Base-by-base conservation (phyloP, 2,888 invertebrate species). In the Lasioglossum marginatum region DNA sequence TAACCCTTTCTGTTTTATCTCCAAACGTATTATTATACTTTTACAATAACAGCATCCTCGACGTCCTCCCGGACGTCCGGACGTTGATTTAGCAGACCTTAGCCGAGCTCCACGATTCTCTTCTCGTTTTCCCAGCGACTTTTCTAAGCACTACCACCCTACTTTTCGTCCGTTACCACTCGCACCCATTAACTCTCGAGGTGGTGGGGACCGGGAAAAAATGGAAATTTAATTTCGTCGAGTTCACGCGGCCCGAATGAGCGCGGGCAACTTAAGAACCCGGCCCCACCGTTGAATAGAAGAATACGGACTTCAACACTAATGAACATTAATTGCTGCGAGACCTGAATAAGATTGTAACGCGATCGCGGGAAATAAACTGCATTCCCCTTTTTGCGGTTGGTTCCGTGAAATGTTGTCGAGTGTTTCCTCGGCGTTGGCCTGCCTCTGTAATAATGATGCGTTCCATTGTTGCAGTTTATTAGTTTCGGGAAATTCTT, bases 251-350 rank as follows among this genome's bases (percentile, higher is more conserved):
- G 31, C 34, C 23, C 76, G 68, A 70, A 73, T 81, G 77, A 73
- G 31, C 34, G 73, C 77, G 37, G 60, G 76, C 63, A 79, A 86
- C 85, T 86, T 85, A 66, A 85, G 85, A 85, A 81, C 74, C 77
- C 72, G 60, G 68, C 19, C 60, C n/a, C 43, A 12, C 57, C 72
- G 45, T 40, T 77, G 60, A 86, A 85, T 85, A 48, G 78, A 84
- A 84, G 81, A 84, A 86, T 84, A 78, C 81, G 57, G 84, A 86
- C 72, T 84, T 81, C 84, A 77, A 78, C 84, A 81, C 81, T 84
- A 86, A 86, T 86, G 84, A 84, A 84, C 80, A 86, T 86, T 86
- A 86, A 86, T 86, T 86, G 84, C 86, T 77, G 84, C 81, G 80
- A 80, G 80, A 76, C 82, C 74, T 84, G 86, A 86, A 86, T 81